Evolutionary conservation across 2,797 vertebrate genomes (phyloP), one percentile per base, ranked within the genome.

Genomic region (Anguilla pacifica): DNA sequence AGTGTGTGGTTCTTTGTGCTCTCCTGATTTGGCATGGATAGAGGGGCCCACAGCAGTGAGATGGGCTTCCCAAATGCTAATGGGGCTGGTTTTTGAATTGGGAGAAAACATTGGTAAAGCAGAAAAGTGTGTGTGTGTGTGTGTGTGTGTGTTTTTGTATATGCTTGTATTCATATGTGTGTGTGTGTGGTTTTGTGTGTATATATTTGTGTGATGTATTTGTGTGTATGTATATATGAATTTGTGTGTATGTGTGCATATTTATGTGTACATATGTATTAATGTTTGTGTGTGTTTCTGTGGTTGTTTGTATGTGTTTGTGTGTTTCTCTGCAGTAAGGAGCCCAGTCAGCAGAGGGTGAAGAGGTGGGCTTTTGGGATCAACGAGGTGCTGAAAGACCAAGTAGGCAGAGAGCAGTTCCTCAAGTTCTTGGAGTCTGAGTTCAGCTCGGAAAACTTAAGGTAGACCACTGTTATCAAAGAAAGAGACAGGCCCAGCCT

Each of bases 381-480:
- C 84, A 95, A 99, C 35, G 98, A 99, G 94, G 98, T 98, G 84
- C 92, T 99, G 90, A 99, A 99, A 96, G 98, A 99, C 91, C 97
- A 97, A 0, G 97, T 98, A 51, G 98, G 98, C 83, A 96, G 97
- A 95, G 98, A 99, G 88, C 98, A 99, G 93, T 99, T 99, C 93
- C 97, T 99, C 88, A 99, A 98, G 94, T 99, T 98, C 94, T 95
- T 99, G 91, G 98, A 99, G 92, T 99, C 98, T 70, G 98, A 99
- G 95, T 99, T 99, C 96, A 99, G 98, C 95, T 99, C 98, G 86
- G 98, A 99, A 96, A 99, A 99, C 92, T 96, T 99, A 94, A 98
- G 96, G 97, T 97, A 95, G 64, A 70, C 59, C 59, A 64, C 59
- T 64, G 59, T 22, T 64, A 64, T 64, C 51, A 53, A 53, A 53